Evolutionary conservation across 2,113 vertebrate species (phyloP), one percentile per base, ranked within the genome.

Genomic region (Xyrauchen texanus): DNA sequence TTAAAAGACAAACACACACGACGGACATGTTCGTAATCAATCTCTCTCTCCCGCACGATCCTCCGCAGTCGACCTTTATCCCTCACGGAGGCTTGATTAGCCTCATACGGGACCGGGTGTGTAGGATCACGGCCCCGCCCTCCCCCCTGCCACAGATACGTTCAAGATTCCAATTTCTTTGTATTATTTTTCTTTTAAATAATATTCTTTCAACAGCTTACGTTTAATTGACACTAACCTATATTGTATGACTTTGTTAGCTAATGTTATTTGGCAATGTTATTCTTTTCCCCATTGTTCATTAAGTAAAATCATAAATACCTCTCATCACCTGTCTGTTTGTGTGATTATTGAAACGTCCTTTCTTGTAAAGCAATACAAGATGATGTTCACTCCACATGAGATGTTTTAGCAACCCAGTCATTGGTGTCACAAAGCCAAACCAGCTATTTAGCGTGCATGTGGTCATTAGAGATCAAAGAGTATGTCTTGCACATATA

Each of bases 401-500:
- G 16, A 9, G 46, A 53, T 13, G 5, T n/a, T 34, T 57, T 8
- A 45, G 10, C n/a, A 42, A 42, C 51, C 1, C 70, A 66, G 47
- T 13, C 15, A 16, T n/a, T 55, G 68, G 21, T n/a, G n/a, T 65
- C 49, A 53, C 47, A 10, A n/a, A 62, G 61, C 7, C 42, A 44
- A 34, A 58, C 15, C 21, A 51, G 52, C 57, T 75, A 67, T 80
- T 67, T 61, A 68, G 44, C 12, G 6, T 45, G 57, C 64, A 74
- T 61, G 63, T 74, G 63, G 45, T 73, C 64, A 80, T 74, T 79
- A 79, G 45, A 84, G 77, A 83, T 84, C 46, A 85, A 76, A 83
- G 68, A 5, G 13, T 55, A n/a, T 4, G 46, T 65, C 42, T 52
- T 46, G 77, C 60, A 42, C 64, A 9, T 71, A 78, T 57, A 61